Evolutionary conservation across 2,797 vertebrate species (phyloP).

Genomic region (Bradypodion pumilum): DNA sequence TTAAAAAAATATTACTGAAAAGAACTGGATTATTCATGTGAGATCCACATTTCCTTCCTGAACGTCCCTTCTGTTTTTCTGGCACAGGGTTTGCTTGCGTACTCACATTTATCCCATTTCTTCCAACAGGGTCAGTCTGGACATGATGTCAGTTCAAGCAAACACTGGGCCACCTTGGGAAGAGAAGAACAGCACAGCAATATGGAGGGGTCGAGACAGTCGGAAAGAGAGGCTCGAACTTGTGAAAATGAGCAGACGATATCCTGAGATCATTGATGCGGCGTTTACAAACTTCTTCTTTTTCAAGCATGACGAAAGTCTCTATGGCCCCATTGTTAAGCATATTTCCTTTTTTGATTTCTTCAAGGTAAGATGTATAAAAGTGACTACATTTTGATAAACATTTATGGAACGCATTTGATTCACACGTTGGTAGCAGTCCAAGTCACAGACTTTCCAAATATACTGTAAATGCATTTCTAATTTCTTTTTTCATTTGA

Average conservation of each 20-base stretch:
- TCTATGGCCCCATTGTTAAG: constrained; percentile 95
- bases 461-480: neutral
- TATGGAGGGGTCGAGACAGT: constrained; percentile 98
- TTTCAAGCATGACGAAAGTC: constrained; percentile 92
- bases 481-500: neutral
- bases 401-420: neutral
- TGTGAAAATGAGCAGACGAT: constrained; percentile 89
- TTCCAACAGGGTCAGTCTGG: constrained; percentile 89
- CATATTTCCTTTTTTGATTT: constrained; percentile 98
- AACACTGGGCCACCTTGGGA: constrained; percentile 91
- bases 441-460: neutral
- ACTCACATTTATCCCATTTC: constrained; percentile 43
- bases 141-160: constrained; percentile 98
- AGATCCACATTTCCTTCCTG: neutral
- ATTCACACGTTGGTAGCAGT: neutral
- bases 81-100: neutral
- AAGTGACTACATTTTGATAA: neutral
- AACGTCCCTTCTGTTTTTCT: neutral
- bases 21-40: neutral
- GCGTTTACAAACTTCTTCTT: constrained; percentile 99
- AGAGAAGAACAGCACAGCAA: constrained; percentile 88
- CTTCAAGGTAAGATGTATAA: constrained; percentile 86
- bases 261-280: constrained; percentile 87
- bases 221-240: constrained; percentile 93
- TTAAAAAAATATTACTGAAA: neutral